Evolutionary conservation across 2,797 vertebrate species (phyloP), one percentile per base, ranked within the genome.

Genomic region (Sebastes trivittatus): DNA sequence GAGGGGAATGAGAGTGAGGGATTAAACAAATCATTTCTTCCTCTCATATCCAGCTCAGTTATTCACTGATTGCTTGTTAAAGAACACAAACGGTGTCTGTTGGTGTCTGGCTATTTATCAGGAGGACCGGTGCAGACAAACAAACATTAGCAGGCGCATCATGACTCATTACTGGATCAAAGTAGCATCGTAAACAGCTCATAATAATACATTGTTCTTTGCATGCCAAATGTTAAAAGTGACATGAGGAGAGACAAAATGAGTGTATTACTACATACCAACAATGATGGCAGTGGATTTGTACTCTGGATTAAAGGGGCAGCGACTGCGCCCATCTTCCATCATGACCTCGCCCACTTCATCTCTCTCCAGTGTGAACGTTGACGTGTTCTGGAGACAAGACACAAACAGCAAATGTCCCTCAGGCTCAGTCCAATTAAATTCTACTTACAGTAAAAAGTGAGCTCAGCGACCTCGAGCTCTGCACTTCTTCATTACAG

Each of bases 211-310:
- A 56, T 58, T 63, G 10, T 9, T 63, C 20, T 18, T 25, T 74
- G 32, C 14, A 34, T 14, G 27, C 14, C 22, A 52, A 65, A 52
- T 16, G 18, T 70, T 75, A 69, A 20, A 49, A 56, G 65, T 23
- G 23, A 75, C 66, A 77, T 4, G 20, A 18, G 22, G 1, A 56
- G 20, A 59, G 49, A 25, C 42, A 46, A 46, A 46, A 46, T 46
- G 42, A 1, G 56, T 38, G n/a, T 62, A 1, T 46, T 25, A 18
- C 16, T 65, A 83, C 97, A 92, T 92, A 99, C 98, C 98, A 46
- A 98, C 97, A 82, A 98, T 95, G 92, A 98, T 96, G 86, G 98
- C 98, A 0, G 97, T 98, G 86, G 97, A 98, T 88, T 96, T 97
- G 92, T 97, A 98, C 82, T 98, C 97, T 0, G 98, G 97, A 87